Percentiles rank a stretch among this genome's conserved stretches.
These are phyloP conservation scores for Drosophila littoralis DNA, from an alignment of 1,140 invertebrate species.

Conservation along the genomic window DNA sequence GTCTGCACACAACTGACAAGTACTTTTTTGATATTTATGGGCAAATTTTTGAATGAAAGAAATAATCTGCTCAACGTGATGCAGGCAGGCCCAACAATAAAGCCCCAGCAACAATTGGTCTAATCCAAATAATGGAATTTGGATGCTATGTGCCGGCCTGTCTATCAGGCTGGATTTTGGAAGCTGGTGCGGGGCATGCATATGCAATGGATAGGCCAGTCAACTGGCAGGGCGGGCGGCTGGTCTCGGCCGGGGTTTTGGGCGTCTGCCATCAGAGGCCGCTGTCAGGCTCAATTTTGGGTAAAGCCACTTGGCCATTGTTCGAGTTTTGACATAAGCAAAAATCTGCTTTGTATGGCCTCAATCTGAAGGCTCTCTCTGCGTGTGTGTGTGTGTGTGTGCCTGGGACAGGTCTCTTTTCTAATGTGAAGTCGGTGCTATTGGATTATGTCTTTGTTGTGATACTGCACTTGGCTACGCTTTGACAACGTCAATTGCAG, in stretches of 20 bases:
- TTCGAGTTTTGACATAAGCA: conserved; percentile 77
- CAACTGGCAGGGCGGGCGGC: not conserved
- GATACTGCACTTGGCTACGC: conserved; percentile 42
- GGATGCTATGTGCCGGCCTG: conserved; percentile 26
- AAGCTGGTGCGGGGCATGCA: not conserved
- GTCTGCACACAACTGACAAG: not conserved
- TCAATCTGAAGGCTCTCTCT: conserved; percentile 24
- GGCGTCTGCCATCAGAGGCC: conserved; percentile 16
- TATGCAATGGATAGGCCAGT: conserved; percentile 13
- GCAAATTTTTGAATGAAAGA: conserved; percentile 14
- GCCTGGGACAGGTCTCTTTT: conserved; percentile 37
- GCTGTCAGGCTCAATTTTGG: conserved; percentile 76
- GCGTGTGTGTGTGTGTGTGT: conserved; percentile 18
- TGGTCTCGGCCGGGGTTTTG: not conserved
- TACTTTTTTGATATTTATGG: conserved; percentile 14
- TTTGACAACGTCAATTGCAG: conserved; percentile 76
- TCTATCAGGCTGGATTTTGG: conserved; percentile 28
- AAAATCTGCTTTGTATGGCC: conserved; percentile 65
- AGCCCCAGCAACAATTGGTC: conserved; percentile 56
- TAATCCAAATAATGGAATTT: conserved; percentile 75
- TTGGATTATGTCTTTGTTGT: conserved; percentile 64
- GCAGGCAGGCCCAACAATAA: conserved; percentile 11
- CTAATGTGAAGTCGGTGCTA: conserved; percentile 40
- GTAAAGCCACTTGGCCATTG: conserved; percentile 74
- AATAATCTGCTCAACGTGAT: conserved; percentile 20